Base-by-base conservation (phyloP, 2,113 vertebrate species). In the Vanacampus margaritifer region DNA sequence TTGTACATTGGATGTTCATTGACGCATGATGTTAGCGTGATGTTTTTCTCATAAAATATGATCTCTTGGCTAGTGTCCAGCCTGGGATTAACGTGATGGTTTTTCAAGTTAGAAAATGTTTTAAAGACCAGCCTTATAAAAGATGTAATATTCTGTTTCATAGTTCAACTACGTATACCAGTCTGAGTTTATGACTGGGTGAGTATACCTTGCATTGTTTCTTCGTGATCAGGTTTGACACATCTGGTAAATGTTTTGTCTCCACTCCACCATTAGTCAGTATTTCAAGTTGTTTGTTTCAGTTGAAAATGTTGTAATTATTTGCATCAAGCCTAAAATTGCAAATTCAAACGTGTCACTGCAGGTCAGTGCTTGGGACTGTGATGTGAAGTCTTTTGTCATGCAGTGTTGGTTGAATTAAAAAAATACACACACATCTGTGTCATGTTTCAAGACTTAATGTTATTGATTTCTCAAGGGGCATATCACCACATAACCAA, bases 341-440 rank as follows among this genome's bases (percentile, higher is more conserved):
- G 67, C 80, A 82, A 78, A 41, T 54, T 58, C 21, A 64, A 53
- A 51, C 24, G 50, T 72, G 69, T 81, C 68, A 69, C 88, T 89
- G 90, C 87, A 75, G 88, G 89, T 69, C 89, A 76, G 89, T 85
- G 87, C 67, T 48, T 43, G 35, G 65, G 19, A 58, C 50, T 37
- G 35, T 5, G 65, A 64, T 74, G 43, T 80, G 60, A 35, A 70
- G 64, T n/a, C 16, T 17, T 59, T 64, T 28, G 19, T 64, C 65
- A 51, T 74, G 73, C 60, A 32, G 48, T 56, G 75, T 3, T 65
- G 46, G 71, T 65, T 65, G 1, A 65, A n/a, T 71, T 0, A 46
- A 68, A 63, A 14, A 86, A 83, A 83, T 83, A 87, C 84, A 57
- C 84, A 57, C 6, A 17, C 46, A 80, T 68, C 58, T 70, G 68